phyloP scores from a whole-genome alignment of 2,113 vertebrate species.

The Upupa epops region DNA sequence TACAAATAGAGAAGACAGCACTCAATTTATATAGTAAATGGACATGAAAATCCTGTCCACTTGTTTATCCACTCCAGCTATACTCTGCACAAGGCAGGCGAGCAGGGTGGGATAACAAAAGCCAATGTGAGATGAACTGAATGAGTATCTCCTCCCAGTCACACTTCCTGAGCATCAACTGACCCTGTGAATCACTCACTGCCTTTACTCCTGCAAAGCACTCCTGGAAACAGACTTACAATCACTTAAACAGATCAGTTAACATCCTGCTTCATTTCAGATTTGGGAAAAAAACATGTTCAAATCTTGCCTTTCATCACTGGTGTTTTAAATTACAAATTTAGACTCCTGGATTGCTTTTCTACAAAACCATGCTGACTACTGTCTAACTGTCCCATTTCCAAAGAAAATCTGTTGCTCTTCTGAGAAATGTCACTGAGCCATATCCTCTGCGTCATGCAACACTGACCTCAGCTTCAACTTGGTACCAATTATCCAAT shows the following conservation, averaged over 20 bases:
- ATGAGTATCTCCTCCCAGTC: not conserved
- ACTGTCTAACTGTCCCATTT: not conserved
- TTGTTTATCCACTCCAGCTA: not conserved
- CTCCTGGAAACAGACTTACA: not conserved
- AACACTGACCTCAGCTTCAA: conserved; percentile 20
- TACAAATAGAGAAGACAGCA: not conserved
- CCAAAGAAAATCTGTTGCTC: not conserved
- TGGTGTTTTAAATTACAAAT: not conserved
- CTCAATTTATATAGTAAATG: not conserved
- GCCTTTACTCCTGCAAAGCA: too few relatives aligned
- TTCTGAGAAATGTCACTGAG: not conserved
- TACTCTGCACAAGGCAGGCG: not conserved
- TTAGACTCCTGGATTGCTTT: not conserved
- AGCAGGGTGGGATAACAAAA: not conserved
- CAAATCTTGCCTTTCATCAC: not conserved
- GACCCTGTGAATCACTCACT: not conserved
- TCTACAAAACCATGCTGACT: not conserved
- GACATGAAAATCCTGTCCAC: not conserved
- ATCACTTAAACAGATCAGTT: not conserved
- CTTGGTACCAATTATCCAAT: not conserved
- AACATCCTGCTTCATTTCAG: not conserved
- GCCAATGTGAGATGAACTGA: not conserved
- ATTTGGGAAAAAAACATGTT: not conserved
- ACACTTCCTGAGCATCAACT: not conserved
- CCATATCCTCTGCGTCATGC: not conserved